These are phyloP conservation scores for Triplophysa bombifrons DNA, from an alignment of 2,797 vertebrate genomes.

Conservation along the genomic window DNA sequence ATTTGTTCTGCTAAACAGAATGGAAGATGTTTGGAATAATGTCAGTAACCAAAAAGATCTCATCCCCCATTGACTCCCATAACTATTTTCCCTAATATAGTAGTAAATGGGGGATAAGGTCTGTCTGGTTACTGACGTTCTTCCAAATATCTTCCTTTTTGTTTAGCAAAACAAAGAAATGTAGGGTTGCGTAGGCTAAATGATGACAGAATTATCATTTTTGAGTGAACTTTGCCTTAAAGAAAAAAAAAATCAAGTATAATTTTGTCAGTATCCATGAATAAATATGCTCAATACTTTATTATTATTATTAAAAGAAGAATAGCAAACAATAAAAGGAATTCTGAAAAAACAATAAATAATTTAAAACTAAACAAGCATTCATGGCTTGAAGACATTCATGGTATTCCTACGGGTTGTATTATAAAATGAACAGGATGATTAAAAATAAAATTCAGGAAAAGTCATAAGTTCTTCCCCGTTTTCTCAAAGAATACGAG, in stretches of 20 bases:
- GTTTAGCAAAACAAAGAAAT: too few relatives aligned
- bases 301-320: background rate
- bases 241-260: background rate
- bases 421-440: background rate
- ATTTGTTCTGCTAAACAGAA: too few relatives aligned
- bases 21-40: too few relatives aligned
- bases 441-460: background rate
- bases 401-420: background rate
- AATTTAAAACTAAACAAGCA: background rate
- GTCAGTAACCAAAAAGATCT: too few relatives aligned
- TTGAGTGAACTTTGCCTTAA: too few relatives aligned
- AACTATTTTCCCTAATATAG: too few relatives aligned
- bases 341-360: slow-evolving; percentile 35
- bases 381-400: background rate
- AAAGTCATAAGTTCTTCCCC: background rate
- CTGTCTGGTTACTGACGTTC: too few relatives aligned
- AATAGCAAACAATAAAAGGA: background rate
- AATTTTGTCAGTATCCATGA: slow-evolving; percentile 11
- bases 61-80: too few relatives aligned
- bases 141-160: too few relatives aligned
- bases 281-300: slow-evolving; percentile 52
- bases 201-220: too few relatives aligned
- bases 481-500: background rate
- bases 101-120: too few relatives aligned
- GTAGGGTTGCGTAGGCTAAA: too few relatives aligned